A percentile compares a stretch with the other conserved stretches of the same genome.
Conservation (phyloP, 2,113 vertebrate species). For the Rhinopomastus cyanomelas region DNA sequence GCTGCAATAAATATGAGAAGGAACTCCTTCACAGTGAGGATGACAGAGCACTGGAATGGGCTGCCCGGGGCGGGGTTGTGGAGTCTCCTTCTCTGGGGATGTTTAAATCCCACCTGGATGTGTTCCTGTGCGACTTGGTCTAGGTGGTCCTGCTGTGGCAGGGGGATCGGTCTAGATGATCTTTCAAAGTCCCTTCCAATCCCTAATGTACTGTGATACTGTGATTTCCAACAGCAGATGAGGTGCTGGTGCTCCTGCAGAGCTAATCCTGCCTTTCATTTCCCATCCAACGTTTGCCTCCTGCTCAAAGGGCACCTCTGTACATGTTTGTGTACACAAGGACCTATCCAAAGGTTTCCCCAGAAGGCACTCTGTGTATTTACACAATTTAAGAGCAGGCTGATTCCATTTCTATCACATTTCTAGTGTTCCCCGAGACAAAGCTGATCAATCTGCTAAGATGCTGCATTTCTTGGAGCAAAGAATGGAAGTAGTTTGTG, state of each 20-base stretch:
- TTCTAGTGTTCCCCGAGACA: background rate
- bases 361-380: background rate
- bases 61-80: too few relatives aligned
- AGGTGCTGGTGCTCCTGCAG: background rate
- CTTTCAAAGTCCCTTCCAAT: too few relatives aligned
- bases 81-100: too few relatives aligned
- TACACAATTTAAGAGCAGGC: background rate
- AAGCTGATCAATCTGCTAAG: background rate
- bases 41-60: too few relatives aligned
- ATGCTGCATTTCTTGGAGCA: background rate
- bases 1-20: too few relatives aligned
- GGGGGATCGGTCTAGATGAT: too few relatives aligned
- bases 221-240: background rate
- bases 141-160: too few relatives aligned
- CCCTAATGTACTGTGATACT: too few relatives aligned
- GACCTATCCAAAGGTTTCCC: background rate
- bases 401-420: background rate
- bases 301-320: slow-evolving; percentile 23
- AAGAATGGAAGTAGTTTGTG: background rate
- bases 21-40: too few relatives aligned
- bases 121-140: too few relatives aligned
- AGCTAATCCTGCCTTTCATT: background rate
- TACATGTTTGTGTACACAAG: background rate
- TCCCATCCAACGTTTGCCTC: background rate
- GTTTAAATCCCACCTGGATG: too few relatives aligned